Evolutionary conservation across 2,113 vertebrate genomes (phyloP).

Genomic region (Prietella phreatophila): DNA sequence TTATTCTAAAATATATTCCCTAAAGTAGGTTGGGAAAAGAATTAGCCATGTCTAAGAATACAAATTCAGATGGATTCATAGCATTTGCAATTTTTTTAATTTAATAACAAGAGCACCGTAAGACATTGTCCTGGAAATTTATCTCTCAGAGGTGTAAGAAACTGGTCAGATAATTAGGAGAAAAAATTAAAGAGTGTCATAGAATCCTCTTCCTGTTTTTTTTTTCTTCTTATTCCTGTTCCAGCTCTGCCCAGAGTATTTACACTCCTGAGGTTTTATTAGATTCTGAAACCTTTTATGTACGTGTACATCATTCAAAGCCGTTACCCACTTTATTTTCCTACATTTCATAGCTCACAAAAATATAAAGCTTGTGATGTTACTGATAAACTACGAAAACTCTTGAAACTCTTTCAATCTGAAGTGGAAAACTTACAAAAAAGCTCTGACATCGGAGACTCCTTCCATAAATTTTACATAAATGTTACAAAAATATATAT

Average conservation of each 20-base stretch:
- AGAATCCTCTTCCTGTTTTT: background rate
- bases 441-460: background rate
- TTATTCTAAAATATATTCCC: conserved; percentile 10
- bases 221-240: background rate
- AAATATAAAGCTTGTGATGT: too few relatives aligned
- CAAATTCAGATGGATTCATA: conserved; percentile 8
- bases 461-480: too few relatives aligned
- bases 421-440: too few relatives aligned
- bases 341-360: background rate
- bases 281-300: background rate
- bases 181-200: background rate
- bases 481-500: too few relatives aligned
- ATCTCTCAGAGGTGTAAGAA: background rate
- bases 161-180: background rate
- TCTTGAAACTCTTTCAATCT: too few relatives aligned
- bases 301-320: too few relatives aligned
- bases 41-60: background rate
- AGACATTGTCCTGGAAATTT: background rate
- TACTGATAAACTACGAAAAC: too few relatives aligned
- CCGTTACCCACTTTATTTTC: too few relatives aligned
- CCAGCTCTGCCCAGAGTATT: background rate
- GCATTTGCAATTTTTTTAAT: conserved; percentile 5
- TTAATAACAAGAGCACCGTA: background rate
- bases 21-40: background rate
- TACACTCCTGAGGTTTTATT: background rate